Evolutionary conservation across 2,888 invertebrate genomes (phyloP).

Genomic region (Agonum fuliginosum): DNA sequence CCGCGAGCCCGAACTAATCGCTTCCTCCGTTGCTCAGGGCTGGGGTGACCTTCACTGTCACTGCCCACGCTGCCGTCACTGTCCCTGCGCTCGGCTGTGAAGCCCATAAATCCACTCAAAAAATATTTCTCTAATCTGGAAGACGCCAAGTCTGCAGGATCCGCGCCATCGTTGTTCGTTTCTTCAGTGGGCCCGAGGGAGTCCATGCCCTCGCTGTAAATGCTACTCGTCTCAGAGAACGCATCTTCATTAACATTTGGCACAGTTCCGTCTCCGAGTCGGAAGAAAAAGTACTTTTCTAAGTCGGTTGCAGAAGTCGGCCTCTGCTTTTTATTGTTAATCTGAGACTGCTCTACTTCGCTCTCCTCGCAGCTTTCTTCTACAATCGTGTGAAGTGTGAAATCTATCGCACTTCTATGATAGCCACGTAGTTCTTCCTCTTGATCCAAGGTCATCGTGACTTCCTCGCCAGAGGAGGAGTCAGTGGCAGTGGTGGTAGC

Average conservation of each 20-base stretch:
- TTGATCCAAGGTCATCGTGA: slow-evolving; percentile 77
- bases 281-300: slow-evolving; percentile 94
- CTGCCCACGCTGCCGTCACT: slow-evolving; percentile 93
- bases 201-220: slow-evolving; percentile 89
- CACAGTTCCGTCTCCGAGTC: slow-evolving; percentile 83
- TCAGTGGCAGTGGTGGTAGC: slow-evolving; percentile 78
- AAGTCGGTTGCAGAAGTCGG: slow-evolving; percentile 87
- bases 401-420: slow-evolving; percentile 88
- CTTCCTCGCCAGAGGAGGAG: slow-evolving; percentile 82
- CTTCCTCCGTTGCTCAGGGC: slow-evolving; percentile 90
- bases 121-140: slow-evolving; percentile 93
- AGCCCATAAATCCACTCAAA: slow-evolving; percentile 89
- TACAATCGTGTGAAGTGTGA: slow-evolving; percentile 93
- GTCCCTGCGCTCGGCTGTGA: slow-evolving; percentile 84
- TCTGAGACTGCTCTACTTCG: slow-evolving; percentile 81
- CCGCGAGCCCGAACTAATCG: slow-evolving; percentile 87
- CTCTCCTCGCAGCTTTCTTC: slow-evolving; percentile 97
- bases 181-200: slow-evolving; percentile 79
- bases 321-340: slow-evolving; percentile 78
- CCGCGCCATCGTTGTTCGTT: slow-evolving; percentile 70
- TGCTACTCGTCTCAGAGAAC: slow-evolving; percentile 89
- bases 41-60: slow-evolving; percentile 91
- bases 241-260: slow-evolving; percentile 78
- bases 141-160: slow-evolving; percentile 85
- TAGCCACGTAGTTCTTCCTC: slow-evolving; percentile 90